A percentile compares a stretch with the other conserved stretches of the same genome.
Conservation (phyloP, 2,888 invertebrate species). For the Exephanes ischioxanthus region DNA sequence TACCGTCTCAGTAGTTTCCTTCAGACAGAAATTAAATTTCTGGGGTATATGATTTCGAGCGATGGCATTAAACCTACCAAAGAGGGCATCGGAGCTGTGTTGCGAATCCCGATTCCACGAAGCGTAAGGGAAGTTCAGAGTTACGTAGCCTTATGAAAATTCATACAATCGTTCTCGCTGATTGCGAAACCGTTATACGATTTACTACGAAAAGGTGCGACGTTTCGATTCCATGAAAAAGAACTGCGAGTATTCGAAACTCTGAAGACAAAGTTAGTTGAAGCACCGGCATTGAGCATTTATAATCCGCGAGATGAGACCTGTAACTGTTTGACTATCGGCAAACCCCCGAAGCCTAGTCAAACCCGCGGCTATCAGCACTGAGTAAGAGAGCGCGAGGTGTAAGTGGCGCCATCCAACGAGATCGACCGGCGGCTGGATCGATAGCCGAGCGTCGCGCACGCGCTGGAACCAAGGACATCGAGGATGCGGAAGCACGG, state of each 20-base stretch:
- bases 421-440: no score
- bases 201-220: neutral
- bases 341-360: no score
- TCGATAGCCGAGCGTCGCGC: no score
- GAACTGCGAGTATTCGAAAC: neutral
- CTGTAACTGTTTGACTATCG: no score
- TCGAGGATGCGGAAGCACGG: no score
- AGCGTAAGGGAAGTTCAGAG: conserved; percentile 41
- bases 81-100: conserved; percentile 19
- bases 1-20: conserved; percentile 5
- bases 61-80: neutral
- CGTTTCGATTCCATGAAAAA: neutral
- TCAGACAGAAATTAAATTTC: conserved; percentile 23
- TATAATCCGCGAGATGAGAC: conserved; percentile 54
- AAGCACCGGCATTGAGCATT: neutral
- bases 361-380: no score
- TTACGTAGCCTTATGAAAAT: conserved; percentile 31
- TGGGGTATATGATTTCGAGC: conserved; percentile 54
- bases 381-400: no score
- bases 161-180: conserved; percentile 21
- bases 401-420: no score
- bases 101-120: conserved; percentile 16
- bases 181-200: conserved; percentile 21
- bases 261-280: neutral
- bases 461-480: no score